Evolutionary conservation across 2,888 invertebrate genomes (phyloP).

Genomic region (Heteromurus nitidus): DNA sequence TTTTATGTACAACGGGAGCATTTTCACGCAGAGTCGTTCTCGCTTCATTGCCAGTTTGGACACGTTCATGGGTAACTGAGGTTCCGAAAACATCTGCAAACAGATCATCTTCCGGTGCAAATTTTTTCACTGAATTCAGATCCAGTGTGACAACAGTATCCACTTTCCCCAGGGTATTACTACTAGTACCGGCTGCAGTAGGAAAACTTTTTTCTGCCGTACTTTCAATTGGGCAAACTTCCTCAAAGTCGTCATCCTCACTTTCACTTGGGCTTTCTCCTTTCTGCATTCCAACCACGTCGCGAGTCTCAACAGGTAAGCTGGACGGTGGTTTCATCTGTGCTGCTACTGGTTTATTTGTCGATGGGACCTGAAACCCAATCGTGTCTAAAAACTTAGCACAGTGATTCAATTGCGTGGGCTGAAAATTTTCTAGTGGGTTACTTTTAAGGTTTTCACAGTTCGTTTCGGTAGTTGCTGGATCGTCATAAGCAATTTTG

Average conservation of each 20-base stretch:
- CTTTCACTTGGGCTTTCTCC: conserved; percentile 21
- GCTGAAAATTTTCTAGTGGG: background rate
- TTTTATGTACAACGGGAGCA: too few relatives aligned
- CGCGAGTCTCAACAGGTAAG: background rate
- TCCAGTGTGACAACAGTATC: conserved; percentile 42
- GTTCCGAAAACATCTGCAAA: conserved; percentile 74
- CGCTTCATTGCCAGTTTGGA: background rate
- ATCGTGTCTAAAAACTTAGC: conserved; percentile 68
- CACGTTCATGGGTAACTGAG: background rate
- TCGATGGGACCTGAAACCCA: conserved; percentile 54
- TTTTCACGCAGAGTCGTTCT: too few relatives aligned
- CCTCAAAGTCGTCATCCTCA: conserved; percentile 69
- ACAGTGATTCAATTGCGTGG: conserved; percentile 42
- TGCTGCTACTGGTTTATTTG: background rate
- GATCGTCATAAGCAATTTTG: too few relatives aligned
- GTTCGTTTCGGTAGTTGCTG: background rate
- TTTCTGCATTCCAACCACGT: conserved; percentile 23
- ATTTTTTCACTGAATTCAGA: conserved; percentile 16
- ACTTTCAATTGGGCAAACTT: conserved; percentile 66
- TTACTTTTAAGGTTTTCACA: background rate
- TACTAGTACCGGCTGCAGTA: background rate
- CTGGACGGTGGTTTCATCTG: background rate
- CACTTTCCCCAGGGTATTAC: background rate
- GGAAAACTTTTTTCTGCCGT: conserved; percentile 2
- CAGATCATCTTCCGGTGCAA: conserved; percentile 73